Base-by-base conservation (phyloP, 2,113 vertebrate genomes). In the Willisornis vidua region DNA sequence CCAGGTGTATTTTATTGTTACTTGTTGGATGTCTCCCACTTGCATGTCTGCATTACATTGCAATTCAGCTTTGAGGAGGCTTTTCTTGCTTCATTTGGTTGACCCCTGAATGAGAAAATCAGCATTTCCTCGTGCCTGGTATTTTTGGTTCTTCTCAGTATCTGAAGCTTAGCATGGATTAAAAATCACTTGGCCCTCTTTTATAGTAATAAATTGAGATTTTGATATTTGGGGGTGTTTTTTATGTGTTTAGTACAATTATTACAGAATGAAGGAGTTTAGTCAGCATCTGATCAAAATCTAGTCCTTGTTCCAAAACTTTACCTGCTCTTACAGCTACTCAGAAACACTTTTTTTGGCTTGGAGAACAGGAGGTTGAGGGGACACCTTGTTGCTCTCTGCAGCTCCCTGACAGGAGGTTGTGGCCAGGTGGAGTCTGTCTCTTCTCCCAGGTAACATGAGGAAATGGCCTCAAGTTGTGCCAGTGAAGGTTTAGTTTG, bases 1-100 rank as follows among this genome's bases (percentile, higher is more conserved):
- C 94, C 9, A 96, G 97, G 97, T 98, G 76, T 76, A 19, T 41
- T 52, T 9, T 10, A 46, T 19, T 72, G 33, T 57, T 92, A 14
- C 15, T 68, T 55, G n/a, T 57, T 54, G 55, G 26, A n/a, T 46
- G 8, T 67, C 39, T 65, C 65, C 29, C 41, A 28, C 9, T 24
- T 33, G 12, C 6, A 23, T 12, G 5, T 79, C 49, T 96, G 8
- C 29, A 5, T 85, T 83, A 14, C 6, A 55, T 17, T 39, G 2
- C 31, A 91, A 78, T 66, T 84, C 35, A 68, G 2, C 5, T 87
- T 73, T 41, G 7, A 46, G 25, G 14, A 66, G 20, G 29, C 2
- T 61, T 80, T 41, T 62, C 1, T 78, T 67, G 46, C 7, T 67
- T 12, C 5, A 6, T 85, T 72, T 73, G 4, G 10, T 76, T 45